phyloP scores from a whole-genome alignment of 2,113 vertebrate species.

The Centropristis striata region DNA sequence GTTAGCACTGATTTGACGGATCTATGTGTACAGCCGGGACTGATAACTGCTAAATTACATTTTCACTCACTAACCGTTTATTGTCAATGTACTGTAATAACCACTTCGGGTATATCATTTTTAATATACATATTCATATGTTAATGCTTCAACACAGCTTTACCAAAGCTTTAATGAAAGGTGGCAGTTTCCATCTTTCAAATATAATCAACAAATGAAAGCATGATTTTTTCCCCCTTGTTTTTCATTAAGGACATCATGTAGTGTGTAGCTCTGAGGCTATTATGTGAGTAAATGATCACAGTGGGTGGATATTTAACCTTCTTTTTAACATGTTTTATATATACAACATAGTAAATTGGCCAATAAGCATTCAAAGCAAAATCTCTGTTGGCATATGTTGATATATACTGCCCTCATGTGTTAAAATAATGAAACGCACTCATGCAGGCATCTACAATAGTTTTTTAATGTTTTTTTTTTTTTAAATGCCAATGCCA shows the following conservation, averaged over 20 bases:
- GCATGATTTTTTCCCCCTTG: neutral
- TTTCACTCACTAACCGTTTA: neutral
- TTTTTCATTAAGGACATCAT: neutral
- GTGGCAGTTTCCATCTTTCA: neutral
- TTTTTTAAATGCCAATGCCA: too few species aligned
- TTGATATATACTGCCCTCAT: constrained; percentile 63
- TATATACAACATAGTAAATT: neutral
- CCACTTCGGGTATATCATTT: too few species aligned
- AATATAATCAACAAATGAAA: neutral
- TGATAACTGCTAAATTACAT: neutral
- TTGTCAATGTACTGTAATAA: too few species aligned
- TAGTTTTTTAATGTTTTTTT: too few species aligned
- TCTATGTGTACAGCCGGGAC: neutral
- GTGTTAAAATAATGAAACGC: constrained; percentile 54
- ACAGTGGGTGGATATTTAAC: neutral
- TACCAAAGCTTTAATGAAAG: neutral
- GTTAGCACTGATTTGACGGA: neutral
- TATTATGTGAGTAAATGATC: neutral
- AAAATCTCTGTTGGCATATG: neutral
- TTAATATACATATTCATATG: neutral
- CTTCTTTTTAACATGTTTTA: neutral
- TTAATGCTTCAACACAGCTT: neutral
- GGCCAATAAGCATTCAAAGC: neutral
- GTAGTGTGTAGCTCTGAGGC: too few species aligned
- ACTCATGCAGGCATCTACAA: neutral